Conservation (phyloP, 1,140 invertebrate species). For the Trachelipus rathkii region DNA sequence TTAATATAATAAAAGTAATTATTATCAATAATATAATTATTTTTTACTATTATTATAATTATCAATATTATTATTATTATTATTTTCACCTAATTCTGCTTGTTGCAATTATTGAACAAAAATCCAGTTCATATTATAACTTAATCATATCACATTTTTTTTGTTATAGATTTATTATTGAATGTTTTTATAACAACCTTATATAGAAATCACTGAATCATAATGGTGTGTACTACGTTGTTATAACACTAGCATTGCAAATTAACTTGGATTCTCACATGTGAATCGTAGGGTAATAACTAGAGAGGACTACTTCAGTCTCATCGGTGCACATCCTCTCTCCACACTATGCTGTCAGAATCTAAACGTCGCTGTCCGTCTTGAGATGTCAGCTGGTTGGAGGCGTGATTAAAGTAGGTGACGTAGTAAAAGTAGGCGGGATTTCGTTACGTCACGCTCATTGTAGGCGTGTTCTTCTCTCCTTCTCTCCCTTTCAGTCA, state of each 20-base stretch:
- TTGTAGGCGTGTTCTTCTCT: slow-evolving; percentile 26
- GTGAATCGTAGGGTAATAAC: slow-evolving; percentile 31
- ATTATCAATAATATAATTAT: too few species aligned
- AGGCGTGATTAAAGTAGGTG: slow-evolving; percentile 38
- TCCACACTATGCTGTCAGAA: slow-evolving; percentile 46
- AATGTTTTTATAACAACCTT: too few species aligned
- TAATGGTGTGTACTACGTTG: not conserved
- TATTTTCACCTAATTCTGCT: too few species aligned
- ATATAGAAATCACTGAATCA: not conserved
- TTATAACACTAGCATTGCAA: not conserved
- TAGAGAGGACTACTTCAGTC: slow-evolving; percentile 34
- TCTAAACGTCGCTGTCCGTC: slow-evolving; percentile 46
- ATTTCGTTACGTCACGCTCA: slow-evolving; percentile 33
- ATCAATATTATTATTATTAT: too few species aligned
- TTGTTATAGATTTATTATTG: too few species aligned
- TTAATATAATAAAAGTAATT: too few species aligned
- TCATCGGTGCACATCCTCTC: slow-evolving; percentile 45
- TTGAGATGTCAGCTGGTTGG: slow-evolving; percentile 44
- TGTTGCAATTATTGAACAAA: too few species aligned
- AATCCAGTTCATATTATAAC: too few species aligned
- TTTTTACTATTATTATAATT: too few species aligned
- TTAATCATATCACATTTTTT: too few species aligned
- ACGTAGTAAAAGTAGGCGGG: slow-evolving; percentile 40
- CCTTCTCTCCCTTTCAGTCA: slow-evolving; percentile 31
- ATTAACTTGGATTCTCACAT: slow-evolving; percentile 1